Evolutionary conservation across 1,140 invertebrate genomes (phyloP).

Genomic region (Drosophila insularis): DNA sequence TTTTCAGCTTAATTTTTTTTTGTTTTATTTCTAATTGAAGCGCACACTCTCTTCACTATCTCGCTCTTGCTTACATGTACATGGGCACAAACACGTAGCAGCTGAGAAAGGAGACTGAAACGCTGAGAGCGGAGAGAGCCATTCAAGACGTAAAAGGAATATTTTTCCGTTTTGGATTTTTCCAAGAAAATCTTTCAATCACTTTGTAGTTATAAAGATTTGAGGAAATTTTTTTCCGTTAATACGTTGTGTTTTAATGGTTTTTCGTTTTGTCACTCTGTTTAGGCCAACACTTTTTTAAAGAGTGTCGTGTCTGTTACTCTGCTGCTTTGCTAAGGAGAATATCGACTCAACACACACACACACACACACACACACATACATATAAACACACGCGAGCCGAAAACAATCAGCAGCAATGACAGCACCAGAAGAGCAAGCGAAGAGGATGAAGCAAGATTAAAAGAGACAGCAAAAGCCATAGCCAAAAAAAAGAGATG

Average conservation of each 20-base stretch:
- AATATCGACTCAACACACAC: slow-evolving; percentile 5
- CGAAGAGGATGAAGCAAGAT: slow-evolving; percentile 4
- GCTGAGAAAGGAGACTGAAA: slow-evolving; percentile 24
- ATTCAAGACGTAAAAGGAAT: slow-evolving; percentile 12
- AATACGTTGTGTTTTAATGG: slow-evolving; percentile 12
- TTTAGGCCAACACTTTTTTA: slow-evolving; percentile 46
- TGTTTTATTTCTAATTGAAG: slow-evolving; percentile 9
- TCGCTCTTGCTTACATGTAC: slow-evolving; percentile 12
- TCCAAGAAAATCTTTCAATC: neutral
- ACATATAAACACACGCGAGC: neutral
- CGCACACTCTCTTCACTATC: slow-evolving; percentile 10
- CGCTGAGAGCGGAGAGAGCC: slow-evolving; percentile 4
- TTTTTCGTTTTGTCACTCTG: slow-evolving; percentile 21
- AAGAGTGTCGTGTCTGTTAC: slow-evolving; percentile 24
- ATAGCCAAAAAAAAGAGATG: slow-evolving; percentile 10
- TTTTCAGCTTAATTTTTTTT: slow-evolving; percentile 13
- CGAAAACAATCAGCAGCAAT: slow-evolving; percentile 9
- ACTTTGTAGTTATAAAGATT: neutral
- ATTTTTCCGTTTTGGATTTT: slow-evolving; percentile 10
- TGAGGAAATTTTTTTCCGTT: neutral
- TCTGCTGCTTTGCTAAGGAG: slow-evolving; percentile 2
- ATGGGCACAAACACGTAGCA: slow-evolving; percentile 25
- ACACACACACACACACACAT: neutral
- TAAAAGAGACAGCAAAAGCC: slow-evolving; percentile 9
- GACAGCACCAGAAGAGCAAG: slow-evolving; percentile 4